A percentile compares a stretch with the other conserved stretches of the same genome.
These are phyloP conservation scores for Aphodius sticticus DNA, from an alignment of 2,888 invertebrate genomes.

Conservation along the genomic window DNA sequence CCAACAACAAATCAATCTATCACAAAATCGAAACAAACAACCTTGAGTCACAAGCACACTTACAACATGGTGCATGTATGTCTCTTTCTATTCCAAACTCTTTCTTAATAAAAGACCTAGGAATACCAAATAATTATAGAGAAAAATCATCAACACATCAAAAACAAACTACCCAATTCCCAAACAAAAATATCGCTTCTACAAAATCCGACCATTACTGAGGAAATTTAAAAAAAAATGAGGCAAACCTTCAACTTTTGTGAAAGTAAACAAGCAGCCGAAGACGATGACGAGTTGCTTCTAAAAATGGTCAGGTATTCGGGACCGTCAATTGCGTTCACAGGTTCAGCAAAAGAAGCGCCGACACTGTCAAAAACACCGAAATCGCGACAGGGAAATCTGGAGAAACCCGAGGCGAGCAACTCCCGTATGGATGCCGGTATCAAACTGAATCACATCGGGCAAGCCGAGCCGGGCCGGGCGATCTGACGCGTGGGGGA, in stretches of 20 bases:
- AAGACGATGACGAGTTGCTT: not conserved
- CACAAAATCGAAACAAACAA: too few species aligned
- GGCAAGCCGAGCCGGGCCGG: not conserved
- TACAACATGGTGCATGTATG: too few species aligned
- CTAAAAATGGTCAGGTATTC: constrained; percentile 4
- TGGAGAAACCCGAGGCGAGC: too few species aligned
- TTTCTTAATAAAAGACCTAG: not conserved
- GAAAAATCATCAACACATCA: not conserved
- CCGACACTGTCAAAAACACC: not conserved
- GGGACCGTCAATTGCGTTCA: not conserved
- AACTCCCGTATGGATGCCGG: not conserved
- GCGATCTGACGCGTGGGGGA: not conserved
- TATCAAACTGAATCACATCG: not conserved
- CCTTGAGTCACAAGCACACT: too few species aligned
- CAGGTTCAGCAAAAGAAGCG: not conserved
- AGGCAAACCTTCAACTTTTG: not conserved
- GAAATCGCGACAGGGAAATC: not conserved
- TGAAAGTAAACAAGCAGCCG: not conserved
- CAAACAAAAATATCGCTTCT: not conserved
- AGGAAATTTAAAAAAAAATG: not conserved
- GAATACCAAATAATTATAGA: not conserved
- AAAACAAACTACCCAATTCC: not conserved
- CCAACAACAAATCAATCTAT: too few species aligned
- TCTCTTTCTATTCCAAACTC: too few species aligned
- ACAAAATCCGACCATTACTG: not conserved